Evolutionary conservation across 2,888 invertebrate species (phyloP).

Genomic region (Geophilus truncorum): DNA sequence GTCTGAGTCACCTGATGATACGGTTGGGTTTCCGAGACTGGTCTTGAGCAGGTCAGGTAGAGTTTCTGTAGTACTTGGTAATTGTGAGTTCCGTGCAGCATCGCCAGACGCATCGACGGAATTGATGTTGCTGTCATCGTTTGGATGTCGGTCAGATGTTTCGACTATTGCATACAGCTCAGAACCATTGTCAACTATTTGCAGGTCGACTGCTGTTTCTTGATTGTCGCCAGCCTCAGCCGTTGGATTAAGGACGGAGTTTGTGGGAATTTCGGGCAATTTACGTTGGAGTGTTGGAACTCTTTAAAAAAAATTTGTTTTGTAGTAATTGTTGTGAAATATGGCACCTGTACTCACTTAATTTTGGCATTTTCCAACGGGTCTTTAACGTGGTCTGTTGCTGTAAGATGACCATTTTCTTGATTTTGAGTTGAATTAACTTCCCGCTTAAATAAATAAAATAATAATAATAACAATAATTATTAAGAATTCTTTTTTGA

Average conservation of each 20-base stretch:
- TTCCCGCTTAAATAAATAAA: background rate
- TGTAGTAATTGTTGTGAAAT: background rate
- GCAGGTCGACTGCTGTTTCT: background rate
- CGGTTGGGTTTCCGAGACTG: background rate
- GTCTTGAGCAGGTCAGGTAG: background rate
- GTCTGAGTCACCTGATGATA: conserved; percentile 31
- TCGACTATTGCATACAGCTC: conserved; percentile 32
- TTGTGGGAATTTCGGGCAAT: conserved; percentile 29
- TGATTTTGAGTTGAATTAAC: background rate
- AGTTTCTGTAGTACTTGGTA: background rate
- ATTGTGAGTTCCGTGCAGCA: background rate
- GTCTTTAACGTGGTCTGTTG: background rate
- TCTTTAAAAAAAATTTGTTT: background rate
- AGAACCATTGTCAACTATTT: background rate
- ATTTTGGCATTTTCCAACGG: background rate
- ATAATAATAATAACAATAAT: too few relatives aligned
- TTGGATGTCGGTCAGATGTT: background rate
- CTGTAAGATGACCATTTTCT: background rate
- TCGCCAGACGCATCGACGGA: background rate
- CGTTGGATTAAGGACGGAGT: background rate
- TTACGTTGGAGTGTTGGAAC: conserved; percentile 31
- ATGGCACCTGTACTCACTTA: background rate
- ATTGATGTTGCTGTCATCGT: background rate
- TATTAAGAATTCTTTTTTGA: too few relatives aligned
- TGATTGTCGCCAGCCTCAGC: background rate